Evolutionary conservation across 2,797 vertebrate genomes (phyloP).

Genomic region (Sebastes vulpes): DNA sequence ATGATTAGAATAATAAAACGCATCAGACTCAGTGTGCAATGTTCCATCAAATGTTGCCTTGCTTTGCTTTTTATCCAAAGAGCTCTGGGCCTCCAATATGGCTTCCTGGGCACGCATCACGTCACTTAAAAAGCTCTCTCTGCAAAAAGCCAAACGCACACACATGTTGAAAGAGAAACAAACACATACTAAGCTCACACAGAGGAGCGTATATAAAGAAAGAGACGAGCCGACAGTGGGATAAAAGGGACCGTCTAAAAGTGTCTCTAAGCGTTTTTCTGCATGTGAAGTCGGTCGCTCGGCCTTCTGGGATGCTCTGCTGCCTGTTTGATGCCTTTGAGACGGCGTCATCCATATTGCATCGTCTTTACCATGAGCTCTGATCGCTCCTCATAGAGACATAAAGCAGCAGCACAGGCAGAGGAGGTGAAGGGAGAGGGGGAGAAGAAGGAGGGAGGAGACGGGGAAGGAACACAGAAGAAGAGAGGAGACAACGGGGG

Average conservation of each 20-base stretch:
- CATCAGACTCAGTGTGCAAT: too few relatives aligned
- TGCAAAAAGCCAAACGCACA: slow-evolving; percentile 2
- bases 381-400: slow-evolving; percentile 61
- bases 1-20: neutral
- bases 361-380: slow-evolving; percentile 70
- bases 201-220: slow-evolving; percentile 27
- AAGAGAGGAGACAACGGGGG: neutral
- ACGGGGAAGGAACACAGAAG: neutral
- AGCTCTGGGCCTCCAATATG: neutral
- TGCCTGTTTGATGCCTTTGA: slow-evolving; percentile 71
- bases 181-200: slow-evolving; percentile 36
- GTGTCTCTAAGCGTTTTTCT: slow-evolving; percentile 55
- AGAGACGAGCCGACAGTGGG: neutral
- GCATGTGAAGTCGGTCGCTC: slow-evolving; percentile 65
- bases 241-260: slow-evolving; percentile 55
- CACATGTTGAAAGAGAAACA: slow-evolving; percentile 37
- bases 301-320: slow-evolving; percentile 58
- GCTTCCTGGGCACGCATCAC: neutral
- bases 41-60: neutral
- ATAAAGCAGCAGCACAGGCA: slow-evolving; percentile 34
- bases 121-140: neutral
- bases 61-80: too few relatives aligned
- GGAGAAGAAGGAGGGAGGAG: neutral
- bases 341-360: slow-evolving; percentile 79
- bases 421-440: neutral